These are phyloP conservation scores for Teleopsis dalmanni DNA, from an alignment of 1,140 invertebrate genomes.

Conservation along the genomic window DNA sequence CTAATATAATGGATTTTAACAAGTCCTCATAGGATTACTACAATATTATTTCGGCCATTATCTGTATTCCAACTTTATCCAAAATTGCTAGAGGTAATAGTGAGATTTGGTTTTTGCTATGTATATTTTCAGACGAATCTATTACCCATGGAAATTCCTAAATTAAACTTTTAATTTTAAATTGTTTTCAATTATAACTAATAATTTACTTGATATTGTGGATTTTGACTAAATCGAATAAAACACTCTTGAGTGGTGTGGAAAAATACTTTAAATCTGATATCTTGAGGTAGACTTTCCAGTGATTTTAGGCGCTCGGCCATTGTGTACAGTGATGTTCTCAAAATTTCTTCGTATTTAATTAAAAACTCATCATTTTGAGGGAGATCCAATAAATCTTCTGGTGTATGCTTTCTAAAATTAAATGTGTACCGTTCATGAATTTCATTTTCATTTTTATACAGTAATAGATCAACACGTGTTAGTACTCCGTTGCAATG, in stretches of 20 bases:
- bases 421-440: conserved; percentile 22
- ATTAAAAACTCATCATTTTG: conserved; percentile 24
- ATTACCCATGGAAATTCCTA: conserved; percentile 34
- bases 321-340: conserved; percentile 25
- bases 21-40: no score
- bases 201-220: conserved; percentile 23
- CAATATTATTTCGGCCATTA: conserved; percentile 22
- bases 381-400: conserved; percentile 8
- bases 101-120: background rate
- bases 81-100: conserved; percentile 24
- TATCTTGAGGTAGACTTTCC: conserved; percentile 18
- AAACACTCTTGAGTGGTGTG: conserved; percentile 33
- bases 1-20: conserved; percentile 5
- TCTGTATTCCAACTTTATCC: conserved; percentile 21
- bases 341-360: conserved; percentile 30
- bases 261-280: conserved; percentile 30
- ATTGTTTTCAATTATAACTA: background rate
- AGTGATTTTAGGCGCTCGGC: conserved; percentile 25
- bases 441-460: conserved; percentile 14
- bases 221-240: conserved; percentile 21
- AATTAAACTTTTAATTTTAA: background rate
- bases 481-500: conserved; percentile 14
- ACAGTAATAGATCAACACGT: conserved; percentile 25
- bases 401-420: background rate
- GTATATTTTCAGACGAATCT: background rate